phyloP scores from a whole-genome alignment of 1,140 invertebrate genomes.

The Atopsyche davidsoni region DNA sequence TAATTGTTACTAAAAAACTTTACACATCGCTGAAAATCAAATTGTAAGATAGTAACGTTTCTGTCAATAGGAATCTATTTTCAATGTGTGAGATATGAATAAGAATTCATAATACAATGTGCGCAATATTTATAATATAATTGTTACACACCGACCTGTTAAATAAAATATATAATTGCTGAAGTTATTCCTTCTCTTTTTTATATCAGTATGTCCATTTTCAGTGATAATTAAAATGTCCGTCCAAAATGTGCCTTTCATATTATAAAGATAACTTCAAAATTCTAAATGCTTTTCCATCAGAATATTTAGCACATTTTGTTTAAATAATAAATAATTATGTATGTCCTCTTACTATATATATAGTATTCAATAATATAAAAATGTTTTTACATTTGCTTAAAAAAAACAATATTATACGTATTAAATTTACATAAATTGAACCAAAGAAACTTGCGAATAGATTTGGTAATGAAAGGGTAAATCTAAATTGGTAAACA shows the following conservation, averaged over 20 bases:
- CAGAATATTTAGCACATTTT: constrained; percentile 28
- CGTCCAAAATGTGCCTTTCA: constrained; percentile 32
- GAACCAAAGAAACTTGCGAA: too few species aligned
- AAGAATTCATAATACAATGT: not conserved
- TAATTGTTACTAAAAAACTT: too few species aligned
- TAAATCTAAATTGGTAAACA: too few species aligned
- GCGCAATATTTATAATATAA: not conserved
- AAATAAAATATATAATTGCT: not conserved
- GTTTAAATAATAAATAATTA: constrained; percentile 19
- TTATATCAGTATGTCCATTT: constrained; percentile 17
- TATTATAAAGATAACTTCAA: constrained; percentile 7
- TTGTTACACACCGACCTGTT: not conserved
- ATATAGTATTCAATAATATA: too few species aligned
- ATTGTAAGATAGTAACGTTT: too few species aligned
- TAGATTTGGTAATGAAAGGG: too few species aligned
- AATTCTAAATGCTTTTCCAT: constrained; percentile 12
- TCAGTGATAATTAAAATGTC: constrained; percentile 20
- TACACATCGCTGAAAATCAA: too few species aligned
- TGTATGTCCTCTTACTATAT: constrained; percentile 32
- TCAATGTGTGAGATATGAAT: not conserved
- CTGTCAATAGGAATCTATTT: not conserved
- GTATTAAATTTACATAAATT: too few species aligned
- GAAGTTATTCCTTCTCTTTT: not conserved
- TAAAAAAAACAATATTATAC: too few species aligned
- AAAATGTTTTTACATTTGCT: too few species aligned